Evolutionary conservation across 2,888 invertebrate species (phyloP).

Genomic region (Agonopterix subpropinquella): DNA sequence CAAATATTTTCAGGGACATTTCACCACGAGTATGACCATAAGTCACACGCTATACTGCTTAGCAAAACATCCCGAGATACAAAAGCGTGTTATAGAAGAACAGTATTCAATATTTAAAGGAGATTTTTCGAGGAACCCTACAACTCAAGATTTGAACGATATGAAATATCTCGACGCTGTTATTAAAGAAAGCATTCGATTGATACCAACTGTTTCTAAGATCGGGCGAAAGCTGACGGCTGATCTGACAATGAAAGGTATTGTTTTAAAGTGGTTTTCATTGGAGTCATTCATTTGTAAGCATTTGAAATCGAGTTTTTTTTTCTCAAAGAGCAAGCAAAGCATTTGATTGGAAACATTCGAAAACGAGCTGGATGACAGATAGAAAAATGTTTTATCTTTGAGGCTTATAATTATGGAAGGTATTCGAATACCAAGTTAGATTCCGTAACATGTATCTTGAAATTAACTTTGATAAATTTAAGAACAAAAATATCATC

Average conservation of each 20-base stretch:
- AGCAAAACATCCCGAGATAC: conserved; percentile 26
- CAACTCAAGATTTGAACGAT: conserved; percentile 23
- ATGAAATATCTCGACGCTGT: conserved; percentile 37
- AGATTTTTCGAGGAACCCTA: conserved; percentile 20
- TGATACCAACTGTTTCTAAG: conserved; percentile 30
- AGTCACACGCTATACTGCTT: conserved; percentile 26
- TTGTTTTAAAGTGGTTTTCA: background rate
- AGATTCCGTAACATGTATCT: too few species aligned
- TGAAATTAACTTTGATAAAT: too few species aligned
- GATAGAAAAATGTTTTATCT: too few species aligned
- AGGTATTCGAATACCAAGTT: too few species aligned
- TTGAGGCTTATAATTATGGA: too few species aligned
- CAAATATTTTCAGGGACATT: conserved; percentile 23
- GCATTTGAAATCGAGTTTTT: background rate
- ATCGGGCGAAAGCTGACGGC: conserved; percentile 27
- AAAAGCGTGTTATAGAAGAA: conserved; percentile 25
- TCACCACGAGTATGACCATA: conserved; percentile 30
- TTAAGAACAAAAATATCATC: too few species aligned
- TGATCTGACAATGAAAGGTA: conserved; percentile 28
- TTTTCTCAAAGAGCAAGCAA: too few species aligned
- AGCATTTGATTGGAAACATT: too few species aligned
- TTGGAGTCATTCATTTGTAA: background rate
- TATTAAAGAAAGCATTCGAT: conserved; percentile 30
- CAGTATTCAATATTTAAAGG: conserved; percentile 23
- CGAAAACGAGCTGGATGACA: too few species aligned